A percentile compares a stretch with the other conserved stretches of the same genome.
Conservation (phyloP, 2,113 vertebrate genomes). For the Megaceryle maxima region DNA sequence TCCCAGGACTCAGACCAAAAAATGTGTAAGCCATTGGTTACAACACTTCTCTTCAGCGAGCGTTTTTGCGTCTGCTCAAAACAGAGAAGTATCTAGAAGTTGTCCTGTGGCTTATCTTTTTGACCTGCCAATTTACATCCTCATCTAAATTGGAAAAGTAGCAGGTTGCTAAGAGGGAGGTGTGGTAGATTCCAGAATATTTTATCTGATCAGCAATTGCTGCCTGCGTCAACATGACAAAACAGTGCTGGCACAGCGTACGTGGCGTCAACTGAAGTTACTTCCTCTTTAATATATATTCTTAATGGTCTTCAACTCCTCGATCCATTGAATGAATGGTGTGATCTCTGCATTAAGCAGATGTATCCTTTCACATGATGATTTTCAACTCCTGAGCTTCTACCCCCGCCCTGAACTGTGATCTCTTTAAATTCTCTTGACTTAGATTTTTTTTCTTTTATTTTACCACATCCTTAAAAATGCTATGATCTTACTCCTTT, state of each 20-base stretch:
- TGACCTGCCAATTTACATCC: neutral
- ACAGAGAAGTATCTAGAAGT: neutral
- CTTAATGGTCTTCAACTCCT: neutral
- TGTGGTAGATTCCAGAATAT: neutral
- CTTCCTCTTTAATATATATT: neutral
- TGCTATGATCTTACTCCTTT: neutral
- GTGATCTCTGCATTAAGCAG: neutral
- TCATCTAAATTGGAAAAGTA: neutral
- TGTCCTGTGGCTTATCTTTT: constrained; percentile 4
- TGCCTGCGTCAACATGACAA: neutral
- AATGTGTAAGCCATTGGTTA: neutral
- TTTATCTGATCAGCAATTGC: constrained; percentile 20
- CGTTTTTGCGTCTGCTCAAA: neutral
- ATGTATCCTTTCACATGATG: neutral
- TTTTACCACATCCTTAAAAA: neutral
- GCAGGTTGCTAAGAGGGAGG: neutral
- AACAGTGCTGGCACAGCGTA: neutral
- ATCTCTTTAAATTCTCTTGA: neutral
- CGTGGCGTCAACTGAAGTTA: neutral
- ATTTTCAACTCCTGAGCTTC: neutral
- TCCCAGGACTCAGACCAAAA: neutral
- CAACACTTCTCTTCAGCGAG: neutral
- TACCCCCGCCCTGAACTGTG: neutral
- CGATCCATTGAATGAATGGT: neutral
- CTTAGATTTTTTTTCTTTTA: neutral